A percentile compares a stretch with the other conserved stretches of the same genome.
These are phyloP conservation scores for Epizoanthus illoricatus DNA, from an alignment of 92 coral and sea anemone genomes.

Conservation along the genomic window DNA sequence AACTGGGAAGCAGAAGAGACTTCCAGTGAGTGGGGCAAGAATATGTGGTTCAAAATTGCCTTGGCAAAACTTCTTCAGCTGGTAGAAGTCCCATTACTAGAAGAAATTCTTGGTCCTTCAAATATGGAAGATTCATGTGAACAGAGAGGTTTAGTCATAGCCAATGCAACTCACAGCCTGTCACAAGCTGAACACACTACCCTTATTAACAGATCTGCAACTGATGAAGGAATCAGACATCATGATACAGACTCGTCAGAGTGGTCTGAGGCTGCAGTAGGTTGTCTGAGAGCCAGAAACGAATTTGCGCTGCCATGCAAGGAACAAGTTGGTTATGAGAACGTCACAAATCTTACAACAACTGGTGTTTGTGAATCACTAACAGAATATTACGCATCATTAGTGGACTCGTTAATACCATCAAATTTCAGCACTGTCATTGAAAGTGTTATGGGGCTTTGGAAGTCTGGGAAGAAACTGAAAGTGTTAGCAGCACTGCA, in stretches of 20 bases:
- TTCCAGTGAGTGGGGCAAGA: conserved; percentile 32
- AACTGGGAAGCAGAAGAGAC: conserved; percentile 31
- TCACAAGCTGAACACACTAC: neutral
- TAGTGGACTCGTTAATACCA: conserved; percentile 83
- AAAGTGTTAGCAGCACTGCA: conserved; percentile 54
- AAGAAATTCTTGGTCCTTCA: conserved; percentile 57
- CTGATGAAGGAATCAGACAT: conserved; percentile 2
- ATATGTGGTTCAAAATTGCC: conserved; percentile 68
- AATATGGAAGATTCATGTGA: conserved; percentile 33
- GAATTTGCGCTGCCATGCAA: conserved; percentile 70
- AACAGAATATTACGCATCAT: conserved; percentile 73
- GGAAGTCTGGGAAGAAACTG: conserved; percentile 46
- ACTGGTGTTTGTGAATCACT: conserved; percentile 74
- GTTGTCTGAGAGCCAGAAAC: conserved; percentile 73
- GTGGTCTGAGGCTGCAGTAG: conserved; percentile 75
- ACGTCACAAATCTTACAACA: conserved; percentile 62
- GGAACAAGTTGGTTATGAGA: conserved; percentile 68
- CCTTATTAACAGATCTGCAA: neutral
- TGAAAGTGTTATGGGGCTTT: conserved; percentile 51
- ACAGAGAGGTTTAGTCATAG: conserved; percentile 32
- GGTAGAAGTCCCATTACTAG: conserved; percentile 79
- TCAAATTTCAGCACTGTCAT: conserved; percentile 60
- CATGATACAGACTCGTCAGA: conserved; percentile 22
- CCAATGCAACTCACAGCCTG: conserved; percentile 10
- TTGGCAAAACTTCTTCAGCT: conserved; percentile 73